Evolutionary conservation across 2,797 vertebrate species (phyloP), one percentile per base, ranked within the genome.

Genomic region (Brotula barbata): DNA sequence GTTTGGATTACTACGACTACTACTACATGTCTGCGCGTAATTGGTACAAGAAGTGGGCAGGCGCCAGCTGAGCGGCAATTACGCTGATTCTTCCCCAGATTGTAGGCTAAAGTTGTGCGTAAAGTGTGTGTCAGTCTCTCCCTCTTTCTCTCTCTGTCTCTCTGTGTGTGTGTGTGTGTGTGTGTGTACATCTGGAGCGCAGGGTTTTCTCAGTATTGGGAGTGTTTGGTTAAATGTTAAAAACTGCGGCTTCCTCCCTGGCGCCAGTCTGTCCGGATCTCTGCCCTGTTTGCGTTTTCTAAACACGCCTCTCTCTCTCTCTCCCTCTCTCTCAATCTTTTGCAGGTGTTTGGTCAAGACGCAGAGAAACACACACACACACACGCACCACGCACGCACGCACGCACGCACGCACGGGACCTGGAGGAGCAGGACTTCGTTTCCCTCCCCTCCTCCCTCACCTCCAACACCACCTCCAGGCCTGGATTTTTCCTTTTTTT

Each of bases 171-270:
- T 31, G 52, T 37, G 48, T 47, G 43, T 53, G 67, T 84, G 87
- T 83, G 80, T 87, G 92, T 83, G 89, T 90, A 92, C 94, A 95
- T 97, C 95, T 95, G 95, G 94, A 94, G 91, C 85, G 91, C 95
- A 94, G 93, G 90, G 91, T 94, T 94, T 92, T 91, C 93, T 94
- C 91, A 91, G 90, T 90, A 92, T 94, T 90, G 88, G 86, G 93
- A 95, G 93, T 94, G 95, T 96, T 95, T 95, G 94, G 93, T 94
- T 95, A 93, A 96, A 93, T 95, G 94, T 93, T 95, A 92, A 92
- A 87, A 94, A 94, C 93, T 94, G 95, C 87, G 95, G 95, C 95
- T 98, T 96, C 95, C 94, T 95, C 92, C 82, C 92, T 93, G 95
- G 95, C 94, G 95, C 97, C 96, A 94, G 95, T 88, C 94, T 94